A percentile compares a stretch with the other conserved stretches of the same genome.
Evolutionary conservation across 2,113 vertebrate species (phyloP).

Genomic region (Marmota monax): DNA sequence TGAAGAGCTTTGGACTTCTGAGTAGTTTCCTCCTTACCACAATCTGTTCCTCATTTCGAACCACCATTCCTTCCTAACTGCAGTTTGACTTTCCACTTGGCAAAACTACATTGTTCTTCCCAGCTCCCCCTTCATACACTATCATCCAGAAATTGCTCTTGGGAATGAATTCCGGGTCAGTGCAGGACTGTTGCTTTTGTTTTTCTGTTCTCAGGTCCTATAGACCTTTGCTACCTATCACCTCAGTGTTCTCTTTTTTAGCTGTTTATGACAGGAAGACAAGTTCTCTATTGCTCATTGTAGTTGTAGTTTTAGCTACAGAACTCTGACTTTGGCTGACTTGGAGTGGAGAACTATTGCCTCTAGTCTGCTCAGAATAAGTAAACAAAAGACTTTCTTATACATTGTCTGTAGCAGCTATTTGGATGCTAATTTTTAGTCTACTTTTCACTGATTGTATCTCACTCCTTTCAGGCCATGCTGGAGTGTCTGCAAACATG

Average conservation of each 20-base stretch:
- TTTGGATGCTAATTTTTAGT: constrained; percentile 50
- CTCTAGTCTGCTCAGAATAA: neutral
- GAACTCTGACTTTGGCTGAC: neutral
- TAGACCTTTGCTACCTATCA: neutral
- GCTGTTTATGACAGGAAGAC: neutral
- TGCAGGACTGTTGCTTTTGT: fast-evolving
- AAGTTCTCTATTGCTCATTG: neutral
- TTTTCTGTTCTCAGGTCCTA: neutral
- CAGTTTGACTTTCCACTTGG: neutral
- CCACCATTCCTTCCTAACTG: neutral
- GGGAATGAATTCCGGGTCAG: too few relatives aligned
- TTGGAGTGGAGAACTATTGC: neutral
- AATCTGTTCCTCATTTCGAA: neutral
- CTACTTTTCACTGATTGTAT: constrained; percentile 27
- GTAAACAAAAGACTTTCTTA: neutral
- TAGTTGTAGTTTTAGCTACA: neutral
- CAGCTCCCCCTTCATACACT: neutral
- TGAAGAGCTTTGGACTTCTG: neutral
- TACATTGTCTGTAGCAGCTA: constrained; percentile 16
- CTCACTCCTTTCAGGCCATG: constrained; percentile 91
- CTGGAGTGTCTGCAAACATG: constrained; percentile 98
- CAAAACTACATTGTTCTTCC: neutral
- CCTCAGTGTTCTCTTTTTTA: neutral
- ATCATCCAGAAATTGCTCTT: neutral
- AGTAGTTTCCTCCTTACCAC: neutral